phyloP scores from a whole-genome alignment of 2,113 vertebrate species.

The Limanda limanda region DNA sequence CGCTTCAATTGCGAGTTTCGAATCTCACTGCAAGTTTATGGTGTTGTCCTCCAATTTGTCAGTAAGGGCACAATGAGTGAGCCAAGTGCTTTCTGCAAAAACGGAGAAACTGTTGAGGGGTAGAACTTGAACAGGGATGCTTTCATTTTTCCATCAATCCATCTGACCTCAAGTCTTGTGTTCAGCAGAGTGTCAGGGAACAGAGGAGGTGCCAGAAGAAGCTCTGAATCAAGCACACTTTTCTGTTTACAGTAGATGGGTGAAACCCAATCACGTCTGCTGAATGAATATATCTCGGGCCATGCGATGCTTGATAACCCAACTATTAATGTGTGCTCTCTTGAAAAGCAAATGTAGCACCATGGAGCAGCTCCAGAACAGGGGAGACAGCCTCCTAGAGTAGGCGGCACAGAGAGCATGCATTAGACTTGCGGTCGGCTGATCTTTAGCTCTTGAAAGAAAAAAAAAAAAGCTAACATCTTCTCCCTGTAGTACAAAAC shows the following conservation, averaged over 20 bases:
- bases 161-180: conserved; percentile 37
- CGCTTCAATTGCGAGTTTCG: conserved; percentile 55
- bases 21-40: conserved; percentile 54
- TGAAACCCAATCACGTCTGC: conserved; percentile 63
- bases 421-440: conserved; percentile 78
- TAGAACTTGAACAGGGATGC: conserved; percentile 23
- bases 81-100: conserved; percentile 41
- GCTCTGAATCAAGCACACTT: conserved; percentile 33
- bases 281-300: conserved; percentile 65
- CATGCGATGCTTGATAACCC: conserved; percentile 74
- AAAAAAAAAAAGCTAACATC: conserved; percentile 61
- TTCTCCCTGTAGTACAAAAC: conserved; percentile 61
- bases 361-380: conserved; percentile 70
- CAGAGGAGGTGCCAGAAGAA: conserved; percentile 27
- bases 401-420: conserved; percentile 71
- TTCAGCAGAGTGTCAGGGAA: conserved; percentile 37
- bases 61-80: conserved; percentile 36
- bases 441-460: conserved; percentile 74
- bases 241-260: conserved; percentile 47
- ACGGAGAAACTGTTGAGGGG: conserved; percentile 40
- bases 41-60: conserved; percentile 70
- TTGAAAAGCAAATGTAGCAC: conserved; percentile 74
- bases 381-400: conserved; percentile 62
- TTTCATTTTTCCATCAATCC: conserved; percentile 61
- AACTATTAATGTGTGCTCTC: conserved; percentile 70